phyloP scores from a whole-genome alignment of 2,113 vertebrate species.

The Aspidoscelis tigris region DNA sequence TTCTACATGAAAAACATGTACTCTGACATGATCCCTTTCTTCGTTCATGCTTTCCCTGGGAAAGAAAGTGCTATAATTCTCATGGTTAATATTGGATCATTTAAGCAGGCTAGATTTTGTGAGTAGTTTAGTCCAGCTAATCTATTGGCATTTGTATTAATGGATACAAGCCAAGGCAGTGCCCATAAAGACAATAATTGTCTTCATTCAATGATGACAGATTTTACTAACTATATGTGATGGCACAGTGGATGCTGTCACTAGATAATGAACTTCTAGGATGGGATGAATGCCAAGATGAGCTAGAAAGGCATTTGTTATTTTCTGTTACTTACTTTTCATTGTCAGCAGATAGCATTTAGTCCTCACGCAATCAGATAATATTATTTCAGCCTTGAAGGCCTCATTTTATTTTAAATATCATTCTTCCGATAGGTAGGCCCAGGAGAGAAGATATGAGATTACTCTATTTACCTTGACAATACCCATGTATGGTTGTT shows the following conservation, averaged over 20 bases:
- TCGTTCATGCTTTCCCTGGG: not conserved
- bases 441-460: not conserved
- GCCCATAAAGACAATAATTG: constrained; percentile 27
- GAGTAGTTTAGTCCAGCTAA: constrained; percentile 41
- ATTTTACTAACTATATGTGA: constrained; percentile 19
- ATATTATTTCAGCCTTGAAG: not conserved
- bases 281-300: constrained; percentile 32
- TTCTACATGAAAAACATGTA: not conserved
- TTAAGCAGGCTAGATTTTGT: not conserved
- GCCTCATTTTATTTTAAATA: constrained; percentile 15
- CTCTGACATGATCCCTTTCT: not conserved
- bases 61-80: not conserved
- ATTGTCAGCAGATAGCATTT: constrained; percentile 47
- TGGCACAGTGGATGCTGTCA: not conserved
- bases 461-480: not conserved
- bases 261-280: constrained; percentile 18
- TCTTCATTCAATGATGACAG: not conserved
- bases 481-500: not conserved
- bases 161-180: constrained; percentile 31
- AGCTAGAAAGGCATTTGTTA: constrained; percentile 41
- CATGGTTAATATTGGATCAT: not conserved
- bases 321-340: constrained; percentile 42
- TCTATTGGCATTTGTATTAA: constrained; percentile 34
- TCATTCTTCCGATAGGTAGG: constrained; percentile 4
- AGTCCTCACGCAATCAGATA: constrained; percentile 28